Percentiles rank a stretch among this genome's conserved stretches.
Evolutionary conservation across 1,140 invertebrate species (phyloP).

Genomic region (Coptotermes formosanus): DNA sequence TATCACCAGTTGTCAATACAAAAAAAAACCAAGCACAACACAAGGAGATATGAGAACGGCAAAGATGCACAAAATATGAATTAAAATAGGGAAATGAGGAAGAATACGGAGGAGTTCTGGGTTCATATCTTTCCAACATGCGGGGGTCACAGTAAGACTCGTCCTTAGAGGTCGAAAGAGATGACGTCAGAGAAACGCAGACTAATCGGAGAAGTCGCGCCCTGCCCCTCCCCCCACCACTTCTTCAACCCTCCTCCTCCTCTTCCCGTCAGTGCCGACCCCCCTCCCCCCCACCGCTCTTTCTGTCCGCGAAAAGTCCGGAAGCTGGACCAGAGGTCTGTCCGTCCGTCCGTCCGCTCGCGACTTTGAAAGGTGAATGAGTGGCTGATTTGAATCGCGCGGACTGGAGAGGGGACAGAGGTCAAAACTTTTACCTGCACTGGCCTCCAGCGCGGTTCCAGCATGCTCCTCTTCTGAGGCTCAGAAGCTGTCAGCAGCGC

Average conservation of each 20-base stretch:
- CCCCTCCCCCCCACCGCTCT: not conserved
- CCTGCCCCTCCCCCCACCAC: conserved; percentile 29
- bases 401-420: not conserved
- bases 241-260: conserved; percentile 21
- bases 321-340: not conserved
- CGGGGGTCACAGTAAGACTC: not conserved
- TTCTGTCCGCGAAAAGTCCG: not conserved
- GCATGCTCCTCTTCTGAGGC: conserved; percentile 20
- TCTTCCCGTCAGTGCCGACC: not conserved
- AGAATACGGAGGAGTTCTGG: conserved; percentile 6
- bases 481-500: not conserved
- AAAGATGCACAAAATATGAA: not conserved
- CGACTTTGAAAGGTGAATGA: no score
- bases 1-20: no score
- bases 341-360: not conserved
- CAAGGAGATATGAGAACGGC: no score
- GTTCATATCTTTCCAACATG: not conserved
- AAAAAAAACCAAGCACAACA: no score
- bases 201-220: conserved; percentile 32
- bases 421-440: conserved; percentile 30
- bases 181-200: conserved; percentile 29
- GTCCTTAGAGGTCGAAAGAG: conserved; percentile 26
- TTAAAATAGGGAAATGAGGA: not conserved
- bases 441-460: conserved; percentile 35
- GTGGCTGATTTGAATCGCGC: no score